Evolutionary conservation across 2,113 vertebrate genomes (phyloP), one percentile per base, ranked within the genome.

Genomic region (Melospiza melodia): DNA sequence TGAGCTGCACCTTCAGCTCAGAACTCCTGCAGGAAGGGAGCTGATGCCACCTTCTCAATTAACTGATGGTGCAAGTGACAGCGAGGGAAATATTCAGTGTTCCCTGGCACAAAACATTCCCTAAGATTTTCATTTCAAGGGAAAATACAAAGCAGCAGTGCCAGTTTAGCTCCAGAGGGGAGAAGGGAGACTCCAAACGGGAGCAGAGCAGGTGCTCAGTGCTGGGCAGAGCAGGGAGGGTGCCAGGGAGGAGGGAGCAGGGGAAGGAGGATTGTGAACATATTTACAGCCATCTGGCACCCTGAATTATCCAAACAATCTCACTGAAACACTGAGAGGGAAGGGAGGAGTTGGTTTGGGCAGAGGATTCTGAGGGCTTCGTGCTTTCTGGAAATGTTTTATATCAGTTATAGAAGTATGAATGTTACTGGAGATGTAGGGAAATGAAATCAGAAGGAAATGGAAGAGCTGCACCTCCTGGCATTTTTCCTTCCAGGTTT

Each of bases 201-300:
- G 76, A 93, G 37, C 65, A 89, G 93, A 62, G 8, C 94, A 90
- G 89, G 96, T 94, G 96, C 83, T 83, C 49, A 49, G 75, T 54
- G 35, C 62, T 1, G 72, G 71, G 71, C 43, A 69, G 78, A 96
- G 90, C 79, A 57, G n/a, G 1, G 57, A 90, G 83, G 83, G 54
- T 86, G 93, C 96, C 93, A 90, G 93, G 43, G 33, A 84, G 89
- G 81, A 87, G 73, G 77, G 80, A 92, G 83, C 43, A 62, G 91
- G 94, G 24, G 59, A 55, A 89, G 86, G 49, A 89, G 96, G 95
- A 89, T 71, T 89, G 86, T 89, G 94, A 96, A 90, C 96, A 97
- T 96, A 97, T 97, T 97, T 95, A 71, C 68, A 67, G 73, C 95
- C 96, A 97, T 97, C 95, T 97, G 96, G 94, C 84, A 89, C 44